These are phyloP conservation scores for Rhamnusium bicolor DNA, from an alignment of 2,888 invertebrate genomes.

Conservation along the genomic window DNA sequence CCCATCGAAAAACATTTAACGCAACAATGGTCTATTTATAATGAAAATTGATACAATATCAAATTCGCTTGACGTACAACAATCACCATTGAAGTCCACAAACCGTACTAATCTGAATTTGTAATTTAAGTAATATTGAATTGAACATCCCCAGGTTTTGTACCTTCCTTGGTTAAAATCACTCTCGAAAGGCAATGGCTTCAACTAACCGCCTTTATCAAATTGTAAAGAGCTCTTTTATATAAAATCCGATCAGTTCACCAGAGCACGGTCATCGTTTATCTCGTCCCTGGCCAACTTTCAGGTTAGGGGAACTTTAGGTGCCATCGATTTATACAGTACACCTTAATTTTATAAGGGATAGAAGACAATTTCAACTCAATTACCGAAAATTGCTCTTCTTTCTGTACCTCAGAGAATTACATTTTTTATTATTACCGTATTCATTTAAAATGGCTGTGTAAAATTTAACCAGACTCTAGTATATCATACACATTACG, in stretches of 20 bases:
- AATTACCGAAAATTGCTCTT: slow-evolving; percentile 41
- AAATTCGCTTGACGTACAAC: slow-evolving; percentile 27
- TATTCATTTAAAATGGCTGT: not conserved
- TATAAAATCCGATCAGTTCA: slow-evolving; percentile 69
- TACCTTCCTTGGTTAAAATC: slow-evolving; percentile 60
- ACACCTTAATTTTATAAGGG: slow-evolving; percentile 41
- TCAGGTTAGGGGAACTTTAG: slow-evolving; percentile 34
- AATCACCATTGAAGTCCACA: slow-evolving; percentile 51
- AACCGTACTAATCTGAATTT: slow-evolving; percentile 64
- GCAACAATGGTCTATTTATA: slow-evolving; percentile 33
- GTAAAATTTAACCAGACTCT: not conserved
- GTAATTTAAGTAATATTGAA: slow-evolving; percentile 65
- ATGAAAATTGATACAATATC: slow-evolving; percentile 33
- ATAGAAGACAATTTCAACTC: slow-evolving; percentile 35
- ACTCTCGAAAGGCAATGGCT: slow-evolving; percentile 64
- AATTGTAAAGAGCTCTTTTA: slow-evolving; percentile 69
- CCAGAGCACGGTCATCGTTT: slow-evolving; percentile 64
- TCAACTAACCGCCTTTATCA: slow-evolving; percentile 69
- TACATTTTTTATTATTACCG: not conserved
- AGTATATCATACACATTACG: not conserved
- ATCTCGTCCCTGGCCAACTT: slow-evolving; percentile 56
- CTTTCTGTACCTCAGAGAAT: slow-evolving; percentile 6
- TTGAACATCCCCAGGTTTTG: slow-evolving; percentile 59
- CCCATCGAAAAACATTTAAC: slow-evolving; percentile 33
- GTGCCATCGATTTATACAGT: slow-evolving; percentile 33